Conservation (phyloP, 2,113 vertebrate species). For the Channa argus region DNA sequence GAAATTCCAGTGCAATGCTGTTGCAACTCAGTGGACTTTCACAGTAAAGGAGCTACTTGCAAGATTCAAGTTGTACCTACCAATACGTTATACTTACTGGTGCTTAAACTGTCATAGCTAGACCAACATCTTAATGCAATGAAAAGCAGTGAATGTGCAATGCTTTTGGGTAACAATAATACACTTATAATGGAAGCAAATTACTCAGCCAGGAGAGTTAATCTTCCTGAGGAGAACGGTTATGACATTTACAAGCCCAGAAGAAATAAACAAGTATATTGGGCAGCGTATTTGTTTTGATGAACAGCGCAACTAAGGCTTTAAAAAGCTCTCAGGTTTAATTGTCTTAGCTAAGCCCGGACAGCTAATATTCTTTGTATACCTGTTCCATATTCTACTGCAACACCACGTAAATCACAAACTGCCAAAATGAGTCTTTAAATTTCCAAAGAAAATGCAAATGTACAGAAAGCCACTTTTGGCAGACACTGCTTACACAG, state of each 20-base stretch:
- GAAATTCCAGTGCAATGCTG: constrained; percentile 33
- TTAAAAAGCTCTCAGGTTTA: not conserved
- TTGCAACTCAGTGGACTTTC: constrained; percentile 33
- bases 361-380: not conserved
- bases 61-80: too few species aligned
- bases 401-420: not conserved
- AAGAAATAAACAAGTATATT: too few species aligned
- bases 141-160: not conserved
- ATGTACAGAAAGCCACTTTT: too few species aligned
- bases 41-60: not conserved
- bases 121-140: not conserved
- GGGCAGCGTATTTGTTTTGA: too few species aligned
- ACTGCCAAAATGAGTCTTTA: not conserved
- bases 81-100: not conserved
- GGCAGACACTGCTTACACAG: too few species aligned
- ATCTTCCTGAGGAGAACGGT: too few species aligned
- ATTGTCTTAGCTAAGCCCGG: not conserved
- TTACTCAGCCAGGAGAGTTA: not conserved
- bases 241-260: too few species aligned
- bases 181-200: constrained; percentile 22
- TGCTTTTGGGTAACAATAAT: not conserved
- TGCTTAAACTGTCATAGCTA: not conserved
- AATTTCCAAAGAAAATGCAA: not conserved
- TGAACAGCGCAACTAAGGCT: not conserved
- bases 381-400: not conserved